Evolutionary conservation across 23 tunicate species (phyloP).

Genomic region (Ciona savignyi): DNA sequence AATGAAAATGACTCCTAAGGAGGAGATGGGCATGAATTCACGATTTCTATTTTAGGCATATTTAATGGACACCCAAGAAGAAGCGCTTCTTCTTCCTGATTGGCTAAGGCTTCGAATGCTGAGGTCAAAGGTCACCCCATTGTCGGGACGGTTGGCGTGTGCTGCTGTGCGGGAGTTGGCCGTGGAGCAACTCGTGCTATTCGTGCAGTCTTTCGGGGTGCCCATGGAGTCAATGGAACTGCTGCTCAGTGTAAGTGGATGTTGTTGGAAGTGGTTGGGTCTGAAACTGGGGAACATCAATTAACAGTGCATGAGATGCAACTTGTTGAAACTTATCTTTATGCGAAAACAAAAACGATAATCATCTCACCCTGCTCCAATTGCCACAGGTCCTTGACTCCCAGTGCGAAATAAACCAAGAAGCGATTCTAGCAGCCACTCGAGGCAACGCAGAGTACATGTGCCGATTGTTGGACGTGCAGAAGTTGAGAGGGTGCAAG

Average conservation of each 20-base stretch:
- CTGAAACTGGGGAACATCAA: no score
- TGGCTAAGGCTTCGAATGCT: conserved; percentile 56
- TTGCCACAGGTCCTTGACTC: conserved; percentile 58
- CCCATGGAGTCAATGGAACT: conserved; percentile 64
- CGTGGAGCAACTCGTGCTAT: conserved; percentile 46
- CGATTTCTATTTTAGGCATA: conserved; percentile 46
- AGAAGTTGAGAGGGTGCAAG: conserved; percentile 60
- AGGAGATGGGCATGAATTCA: no score
- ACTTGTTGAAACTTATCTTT: no score
- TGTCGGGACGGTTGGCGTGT: conserved; percentile 37
- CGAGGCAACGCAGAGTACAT: conserved; percentile 51
- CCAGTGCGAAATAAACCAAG: conserved; percentile 41
- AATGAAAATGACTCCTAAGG: no score
- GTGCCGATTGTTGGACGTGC: conserved; percentile 39
- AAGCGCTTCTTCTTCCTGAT: conserved; percentile 70
- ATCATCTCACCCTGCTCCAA: no score
- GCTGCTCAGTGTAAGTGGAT: conserved; percentile 21
- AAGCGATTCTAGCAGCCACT: conserved; percentile 32
- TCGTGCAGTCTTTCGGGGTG: conserved; percentile 86
- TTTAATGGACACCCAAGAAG: conserved; percentile 83
- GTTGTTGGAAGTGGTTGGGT: no score
- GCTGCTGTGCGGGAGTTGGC: conserved; percentile 68
- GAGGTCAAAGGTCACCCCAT: conserved; percentile 45
- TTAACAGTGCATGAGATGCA: no score
- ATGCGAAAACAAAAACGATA: no score